These are phyloP conservation scores for Machimus atricapillus DNA, from an alignment of 2,888 invertebrate genomes.

Conservation along the genomic window DNA sequence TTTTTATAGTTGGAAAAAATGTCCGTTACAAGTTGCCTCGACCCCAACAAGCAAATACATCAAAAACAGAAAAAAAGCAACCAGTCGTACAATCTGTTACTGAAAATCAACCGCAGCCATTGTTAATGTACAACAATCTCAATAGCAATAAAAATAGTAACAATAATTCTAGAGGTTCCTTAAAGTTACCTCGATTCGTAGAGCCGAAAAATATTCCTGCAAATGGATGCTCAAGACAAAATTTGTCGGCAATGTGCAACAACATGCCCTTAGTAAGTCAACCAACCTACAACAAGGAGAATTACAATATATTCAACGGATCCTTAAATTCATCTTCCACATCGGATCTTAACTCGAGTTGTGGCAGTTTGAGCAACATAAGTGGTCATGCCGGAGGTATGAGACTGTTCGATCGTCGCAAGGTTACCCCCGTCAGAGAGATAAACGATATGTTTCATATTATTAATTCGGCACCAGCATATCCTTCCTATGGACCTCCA, in stretches of 20 bases:
- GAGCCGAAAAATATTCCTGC: background rate
- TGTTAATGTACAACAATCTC: background rate
- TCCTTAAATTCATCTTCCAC: conserved; percentile 48
- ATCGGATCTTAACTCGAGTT: conserved; percentile 54
- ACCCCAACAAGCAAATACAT: background rate
- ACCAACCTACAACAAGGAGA: conserved; percentile 55
- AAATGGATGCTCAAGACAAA: background rate
- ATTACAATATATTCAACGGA: conserved; percentile 50
- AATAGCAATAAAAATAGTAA: background rate
- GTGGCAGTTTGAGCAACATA: conserved; percentile 44
- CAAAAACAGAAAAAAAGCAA: conserved; percentile 10
- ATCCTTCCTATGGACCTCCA: conserved; percentile 56
- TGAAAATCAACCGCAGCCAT: background rate
- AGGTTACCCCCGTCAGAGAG: background rate
- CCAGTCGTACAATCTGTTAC: background rate
- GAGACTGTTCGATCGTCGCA: conserved; percentile 9
- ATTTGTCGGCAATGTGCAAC: background rate
- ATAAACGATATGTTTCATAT: conserved; percentile 52
- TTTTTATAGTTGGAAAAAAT: background rate
- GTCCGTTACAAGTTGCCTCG: background rate
- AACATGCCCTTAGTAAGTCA: background rate
- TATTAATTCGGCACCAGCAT: conserved; percentile 52
- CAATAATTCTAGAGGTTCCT: background rate
- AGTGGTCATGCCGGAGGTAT: background rate
- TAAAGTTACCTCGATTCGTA: background rate